Evolutionary conservation across 2,888 invertebrate species (phyloP).

Genomic region (Argyresthia albistria): DNA sequence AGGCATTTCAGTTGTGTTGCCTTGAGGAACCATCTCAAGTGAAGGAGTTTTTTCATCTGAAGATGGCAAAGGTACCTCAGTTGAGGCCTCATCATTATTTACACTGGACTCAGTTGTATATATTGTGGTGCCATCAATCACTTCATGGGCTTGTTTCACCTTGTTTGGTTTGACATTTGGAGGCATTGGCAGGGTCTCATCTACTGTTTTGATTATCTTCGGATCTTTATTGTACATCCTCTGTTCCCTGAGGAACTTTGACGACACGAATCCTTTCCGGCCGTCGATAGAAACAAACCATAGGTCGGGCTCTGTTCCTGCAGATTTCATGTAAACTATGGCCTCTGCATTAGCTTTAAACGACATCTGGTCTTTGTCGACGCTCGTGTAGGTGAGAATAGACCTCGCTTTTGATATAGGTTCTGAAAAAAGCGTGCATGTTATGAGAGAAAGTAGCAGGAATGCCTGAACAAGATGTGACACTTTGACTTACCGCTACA

Average conservation of each 20-base stretch:
- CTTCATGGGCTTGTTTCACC: constrained; percentile 54
- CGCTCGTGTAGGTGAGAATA: constrained; percentile 67
- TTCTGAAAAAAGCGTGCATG: constrained; percentile 49
- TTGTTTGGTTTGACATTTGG: constrained; percentile 41
- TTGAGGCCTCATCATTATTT: not conserved
- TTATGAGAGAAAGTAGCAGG: constrained; percentile 10
- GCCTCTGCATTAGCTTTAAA: constrained; percentile 72
- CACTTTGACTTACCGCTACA: constrained; percentile 75
- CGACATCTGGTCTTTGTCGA: constrained; percentile 71
- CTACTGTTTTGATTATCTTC: constrained; percentile 38
- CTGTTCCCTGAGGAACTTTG: constrained; percentile 71
- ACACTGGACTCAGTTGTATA: constrained; percentile 40
- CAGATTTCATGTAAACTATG: constrained; percentile 79
- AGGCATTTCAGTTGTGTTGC: not conserved
- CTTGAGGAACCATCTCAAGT: too few relatives aligned
- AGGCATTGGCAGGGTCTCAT: constrained; percentile 12
- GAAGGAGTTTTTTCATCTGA: too few relatives aligned
- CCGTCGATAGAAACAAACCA: constrained; percentile 82
- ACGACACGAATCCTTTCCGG: constrained; percentile 77
- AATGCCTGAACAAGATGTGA: constrained; percentile 18
- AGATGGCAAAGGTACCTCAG: not conserved
- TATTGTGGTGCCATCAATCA: constrained; percentile 80
- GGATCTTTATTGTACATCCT: constrained; percentile 55
- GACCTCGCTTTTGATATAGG: constrained; percentile 77
- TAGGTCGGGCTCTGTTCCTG: constrained; percentile 70